Percentiles rank a stretch among this genome's conserved stretches.
These are phyloP conservation scores for Zoanthus sociatus DNA, from an alignment of 92 coral and sea anemone species.

Conservation along the genomic window DNA sequence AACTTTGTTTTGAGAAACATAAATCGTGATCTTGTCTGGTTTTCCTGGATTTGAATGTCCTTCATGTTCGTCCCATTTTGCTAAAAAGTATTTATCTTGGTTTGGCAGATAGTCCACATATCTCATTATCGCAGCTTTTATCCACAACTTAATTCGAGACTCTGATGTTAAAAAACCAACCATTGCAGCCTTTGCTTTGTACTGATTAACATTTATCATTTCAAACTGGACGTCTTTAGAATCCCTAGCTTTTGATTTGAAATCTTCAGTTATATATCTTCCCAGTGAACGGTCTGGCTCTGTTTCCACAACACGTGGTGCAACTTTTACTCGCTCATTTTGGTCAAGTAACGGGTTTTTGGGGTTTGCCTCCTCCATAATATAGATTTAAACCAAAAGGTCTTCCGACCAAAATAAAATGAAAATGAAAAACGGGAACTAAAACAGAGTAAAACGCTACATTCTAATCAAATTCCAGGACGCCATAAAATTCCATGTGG, in stretches of 20 bases:
- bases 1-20: too few species aligned
- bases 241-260: conserved; percentile 33
- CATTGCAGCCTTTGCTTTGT: too few species aligned
- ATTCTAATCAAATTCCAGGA: too few species aligned
- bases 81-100: background rate
- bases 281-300: conserved; percentile 49
- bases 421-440: too few species aligned
- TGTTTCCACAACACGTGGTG: background rate
- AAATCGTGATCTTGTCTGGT: background rate
- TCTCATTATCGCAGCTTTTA: background rate
- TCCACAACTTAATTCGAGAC: conserved; percentile 19
- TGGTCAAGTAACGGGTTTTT: too few species aligned
- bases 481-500: too few species aligned
- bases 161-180: conserved; percentile 34
- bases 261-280: conserved; percentile 47
- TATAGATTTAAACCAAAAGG: too few species aligned
- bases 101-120: background rate
- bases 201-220: background rate
- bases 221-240: conserved; percentile 55
- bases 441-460: too few species aligned
- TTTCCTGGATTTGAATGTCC: background rate
- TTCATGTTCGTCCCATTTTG: background rate
- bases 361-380: too few species aligned
- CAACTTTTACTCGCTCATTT: too few species aligned
- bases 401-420: too few species aligned